Evolutionary conservation across 2,113 vertebrate species (phyloP).

Genomic region (Chiloscyllium plagiosum): DNA sequence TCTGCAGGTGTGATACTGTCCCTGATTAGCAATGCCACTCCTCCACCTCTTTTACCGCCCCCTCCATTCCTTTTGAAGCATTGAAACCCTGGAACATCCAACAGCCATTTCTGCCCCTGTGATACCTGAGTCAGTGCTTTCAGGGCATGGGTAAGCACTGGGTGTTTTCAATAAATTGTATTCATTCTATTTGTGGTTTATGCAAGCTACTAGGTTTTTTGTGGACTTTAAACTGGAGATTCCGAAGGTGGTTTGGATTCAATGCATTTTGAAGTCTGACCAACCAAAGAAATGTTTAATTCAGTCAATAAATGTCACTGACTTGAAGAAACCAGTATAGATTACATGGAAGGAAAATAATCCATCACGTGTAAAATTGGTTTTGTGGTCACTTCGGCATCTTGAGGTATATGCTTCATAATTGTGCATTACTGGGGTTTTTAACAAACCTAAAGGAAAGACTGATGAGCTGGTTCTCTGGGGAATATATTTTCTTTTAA

Average conservation of each 20-base stretch:
- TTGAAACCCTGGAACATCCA: too few species aligned
- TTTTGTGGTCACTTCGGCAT: neutral
- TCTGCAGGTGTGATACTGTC: too few species aligned
- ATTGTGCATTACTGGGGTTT: neutral
- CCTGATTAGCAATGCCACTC: too few species aligned
- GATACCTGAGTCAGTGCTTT: neutral
- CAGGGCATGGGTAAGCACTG: neutral
- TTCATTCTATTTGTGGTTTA: neutral
- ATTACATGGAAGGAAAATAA: neutral
- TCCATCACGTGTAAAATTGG: too few species aligned
- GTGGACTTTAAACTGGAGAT: neutral
- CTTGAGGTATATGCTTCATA: neutral
- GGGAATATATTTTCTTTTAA: neutral
- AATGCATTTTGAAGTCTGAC: neutral
- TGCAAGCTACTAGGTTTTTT: neutral
- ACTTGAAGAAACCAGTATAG: neutral
- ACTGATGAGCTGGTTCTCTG: neutral
- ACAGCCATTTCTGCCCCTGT: neutral
- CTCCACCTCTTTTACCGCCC: too few species aligned
- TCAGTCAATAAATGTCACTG: neutral
- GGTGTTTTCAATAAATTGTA: neutral
- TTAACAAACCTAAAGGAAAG: neutral
- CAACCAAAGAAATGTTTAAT: neutral
- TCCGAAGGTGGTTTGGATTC: too few species aligned
- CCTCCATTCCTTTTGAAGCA: too few species aligned